These are phyloP conservation scores for Hozukius guyotensis DNA, from an alignment of 2,797 vertebrate genomes.

Conservation along the genomic window DNA sequence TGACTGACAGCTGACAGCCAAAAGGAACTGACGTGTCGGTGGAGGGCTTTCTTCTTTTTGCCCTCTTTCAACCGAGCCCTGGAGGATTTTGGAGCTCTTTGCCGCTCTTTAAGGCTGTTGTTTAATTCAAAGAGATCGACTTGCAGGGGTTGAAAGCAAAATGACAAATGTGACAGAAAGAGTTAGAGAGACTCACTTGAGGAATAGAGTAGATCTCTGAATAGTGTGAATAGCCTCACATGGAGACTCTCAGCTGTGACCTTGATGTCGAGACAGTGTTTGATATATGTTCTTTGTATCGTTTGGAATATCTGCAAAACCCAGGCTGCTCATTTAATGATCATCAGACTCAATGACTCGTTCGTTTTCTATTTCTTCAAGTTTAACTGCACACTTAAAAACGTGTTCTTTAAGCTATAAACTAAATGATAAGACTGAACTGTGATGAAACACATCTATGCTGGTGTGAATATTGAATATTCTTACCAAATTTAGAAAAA, in stretches of 20 bases:
- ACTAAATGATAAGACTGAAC: too few species aligned
- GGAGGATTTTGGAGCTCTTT: neutral
- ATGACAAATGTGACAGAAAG: neutral
- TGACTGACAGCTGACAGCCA: slow-evolving; percentile 20
- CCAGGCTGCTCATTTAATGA: neutral
- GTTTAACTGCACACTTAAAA: neutral
- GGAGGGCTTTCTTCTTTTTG: neutral
- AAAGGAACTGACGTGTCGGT: neutral
- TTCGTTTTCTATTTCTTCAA: neutral
- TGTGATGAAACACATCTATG: too few species aligned
- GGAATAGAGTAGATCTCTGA: neutral
- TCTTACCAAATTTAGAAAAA: too few species aligned
- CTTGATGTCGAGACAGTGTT: neutral
- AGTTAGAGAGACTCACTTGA: neutral
- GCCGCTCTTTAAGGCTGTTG: neutral
- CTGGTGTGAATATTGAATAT: too few species aligned
- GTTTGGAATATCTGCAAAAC: neutral
- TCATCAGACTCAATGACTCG: neutral
- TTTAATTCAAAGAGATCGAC: slow-evolving; percentile 24
- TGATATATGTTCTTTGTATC: neutral
- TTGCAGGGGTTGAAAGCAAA: slow-evolving; percentile 4
- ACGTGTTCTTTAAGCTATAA: too few species aligned
- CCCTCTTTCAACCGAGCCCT: neutral
- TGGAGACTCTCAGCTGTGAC: neutral
- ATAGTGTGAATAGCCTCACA: neutral